Evolutionary conservation across 1,140 invertebrate genomes (phyloP), one percentile per base, ranked within the genome.

Genomic region (Papilio xuthus): DNA sequence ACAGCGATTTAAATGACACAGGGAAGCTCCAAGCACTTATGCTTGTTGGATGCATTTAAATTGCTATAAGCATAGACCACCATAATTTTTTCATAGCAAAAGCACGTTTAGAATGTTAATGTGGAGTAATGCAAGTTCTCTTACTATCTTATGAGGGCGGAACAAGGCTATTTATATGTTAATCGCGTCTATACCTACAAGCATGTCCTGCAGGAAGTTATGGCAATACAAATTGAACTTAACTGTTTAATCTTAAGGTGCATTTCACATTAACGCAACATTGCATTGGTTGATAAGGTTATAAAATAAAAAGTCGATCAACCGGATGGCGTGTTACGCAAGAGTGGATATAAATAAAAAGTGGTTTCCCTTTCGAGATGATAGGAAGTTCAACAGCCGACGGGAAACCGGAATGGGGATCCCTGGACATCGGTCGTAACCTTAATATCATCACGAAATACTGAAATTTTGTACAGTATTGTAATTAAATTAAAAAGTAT

Each of bases 331-430:
- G 74, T 85, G 89, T 92, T 92, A 89, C 88, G 89, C 89, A 92
- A 90, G 89, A 90, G 78, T 86, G 82, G 83, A 78, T 79, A 82
- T 83, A 78, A 79, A 86, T 86, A 90, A 92, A 90, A 91, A 89
- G 86, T 86, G 80, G 86, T 85, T 88, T 89, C 86, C 88, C 86
- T 90, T 88, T 88, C 83, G 82, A 86, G 85, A 80, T 85, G 80
- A 26, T 90, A 90, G 89, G 88, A 90, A 90, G 89, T 90, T 92
- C 89, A 90, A 90, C 85, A 89, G 79, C 86, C 88, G 81, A 78
- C 79, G 69, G 79, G 76, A 88, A 81, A 89, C 84, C 80, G 84
- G 88, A 87, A 88, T 82, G 82, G 80, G n/a, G 80, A 83, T 83
- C 83, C 80, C 18, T 73, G 71, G 71, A 73, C 71, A 26, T 42